Base-by-base conservation (phyloP, 1,140 invertebrate genomes). In the Atopsyche davidsoni region DNA sequence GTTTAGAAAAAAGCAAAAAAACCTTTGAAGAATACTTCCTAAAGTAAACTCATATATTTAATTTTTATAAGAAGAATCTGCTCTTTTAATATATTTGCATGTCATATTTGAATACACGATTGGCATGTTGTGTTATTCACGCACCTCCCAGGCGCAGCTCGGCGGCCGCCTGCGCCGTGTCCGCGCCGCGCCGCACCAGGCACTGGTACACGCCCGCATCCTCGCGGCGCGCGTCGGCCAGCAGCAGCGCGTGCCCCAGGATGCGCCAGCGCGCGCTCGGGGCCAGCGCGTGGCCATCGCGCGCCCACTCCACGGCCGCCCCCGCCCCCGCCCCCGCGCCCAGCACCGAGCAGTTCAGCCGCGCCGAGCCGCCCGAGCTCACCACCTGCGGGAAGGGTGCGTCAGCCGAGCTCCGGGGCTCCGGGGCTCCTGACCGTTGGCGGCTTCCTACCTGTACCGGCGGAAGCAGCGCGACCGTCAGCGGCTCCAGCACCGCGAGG, bases 201-300 rank as follows among this genome's bases (percentile, higher is more conserved):
- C 87, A 91, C 64, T 90, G 87, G 72, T 89, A 91, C 79, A 89
- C 86, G 14, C 86, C 87, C 57, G 79, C 78, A 64, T 89, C 85
- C 39, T 79, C 73, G 44, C 83, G 76, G 21, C 77, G 77, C 3
- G 89, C 81, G 19, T 75, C 73, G 24, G 66, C 68, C 40, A 89
- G 73, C 31, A 76, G 61, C 38, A 88, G 64, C 34, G 34, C 28
- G 1, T 16, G 18, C 13, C 21, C 14, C 3, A 28, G 35, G 2
- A 38, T 10, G 14, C 35, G 19, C n/a, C 50, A 3, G 10, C 19
- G 4, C 17, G 45, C 35, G 18, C 25, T 16, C 16, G n/a, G 19
- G 13, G 21, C 35, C 10, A 22, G 32, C 17, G 38, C 49, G 0
- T 10, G 11, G 2, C 40, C 42, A 65, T 90, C 82, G 67, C 85